Percentiles rank a stretch among this genome's conserved stretches.
Conservation (phyloP, 2,888 invertebrate genomes). For the Zygothrica quintamaculata region DNA sequence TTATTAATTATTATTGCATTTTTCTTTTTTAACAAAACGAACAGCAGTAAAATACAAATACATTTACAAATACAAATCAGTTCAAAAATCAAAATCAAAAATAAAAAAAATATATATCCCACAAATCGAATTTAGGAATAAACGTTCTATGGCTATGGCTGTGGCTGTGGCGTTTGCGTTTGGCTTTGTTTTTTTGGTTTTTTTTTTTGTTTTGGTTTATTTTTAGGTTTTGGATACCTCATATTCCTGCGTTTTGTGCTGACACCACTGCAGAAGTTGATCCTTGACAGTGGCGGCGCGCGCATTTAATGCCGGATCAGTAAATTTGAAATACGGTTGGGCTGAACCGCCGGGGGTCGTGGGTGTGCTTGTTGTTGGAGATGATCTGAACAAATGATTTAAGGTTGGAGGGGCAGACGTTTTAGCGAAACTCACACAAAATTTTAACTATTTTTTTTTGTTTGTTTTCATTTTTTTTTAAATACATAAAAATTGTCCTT, state of each 20-base stretch:
- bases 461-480: slow-evolving; percentile 8
- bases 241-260: slow-evolving; percentile 98
- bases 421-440: slow-evolving; percentile 84
- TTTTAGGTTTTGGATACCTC: slow-evolving; percentile 88
- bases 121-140: slow-evolving; percentile 31
- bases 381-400: slow-evolving; percentile 87
- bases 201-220: slow-evolving; percentile 32
- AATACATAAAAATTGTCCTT: slow-evolving; percentile 45
- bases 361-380: slow-evolving; percentile 89
- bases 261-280: slow-evolving; percentile 98
- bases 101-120: slow-evolving; percentile 6
- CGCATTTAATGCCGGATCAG: slow-evolving; percentile 94
- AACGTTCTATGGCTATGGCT: slow-evolving; percentile 54
- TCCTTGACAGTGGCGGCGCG: slow-evolving; percentile 98
- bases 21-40: slow-evolving; percentile 40
- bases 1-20: slow-evolving; percentile 26
- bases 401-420: slow-evolving; percentile 76
- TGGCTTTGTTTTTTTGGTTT: slow-evolving; percentile 36
- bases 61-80: slow-evolving; percentile 31
- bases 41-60: slow-evolving; percentile 45
- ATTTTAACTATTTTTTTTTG: slow-evolving; percentile 20
- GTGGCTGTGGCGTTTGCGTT: slow-evolving; percentile 36
- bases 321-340: slow-evolving; percentile 95
- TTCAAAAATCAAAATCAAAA: slow-evolving; percentile 25
- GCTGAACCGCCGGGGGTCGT: slow-evolving; percentile 85